phyloP scores from a whole-genome alignment of 1,140 invertebrate genomes.

The Drosophila tsacasi region DNA sequence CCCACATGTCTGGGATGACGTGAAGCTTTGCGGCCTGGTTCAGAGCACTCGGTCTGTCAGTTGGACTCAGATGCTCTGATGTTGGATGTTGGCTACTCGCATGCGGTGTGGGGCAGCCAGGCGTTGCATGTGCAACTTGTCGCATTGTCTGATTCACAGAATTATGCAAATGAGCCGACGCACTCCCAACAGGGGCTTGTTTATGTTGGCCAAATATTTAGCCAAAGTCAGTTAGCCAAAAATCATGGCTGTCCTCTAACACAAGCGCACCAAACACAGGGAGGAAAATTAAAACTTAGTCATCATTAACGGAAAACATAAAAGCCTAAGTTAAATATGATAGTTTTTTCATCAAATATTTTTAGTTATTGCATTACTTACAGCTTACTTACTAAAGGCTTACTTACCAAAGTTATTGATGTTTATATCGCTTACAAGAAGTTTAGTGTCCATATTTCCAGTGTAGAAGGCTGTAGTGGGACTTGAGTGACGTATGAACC shows the following conservation, averaged over 20 bases:
- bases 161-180: constrained; percentile 75
- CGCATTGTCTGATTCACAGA: constrained; percentile 77
- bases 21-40: constrained; percentile 39
- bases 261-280: constrained; percentile 4
- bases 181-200: constrained; percentile 23
- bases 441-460: too few relatives aligned
- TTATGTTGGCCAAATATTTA: constrained; percentile 46
- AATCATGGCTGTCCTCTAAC: constrained; percentile 16
- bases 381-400: neutral
- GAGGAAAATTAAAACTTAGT: neutral
- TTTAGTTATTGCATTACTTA: neutral
- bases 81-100: constrained; percentile 5
- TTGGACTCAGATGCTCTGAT: constrained; percentile 37
- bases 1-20: constrained; percentile 46
- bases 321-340: neutral
- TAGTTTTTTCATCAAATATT: too few relatives aligned
- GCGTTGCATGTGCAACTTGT: constrained; percentile 76
- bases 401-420: neutral
- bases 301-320: neutral
- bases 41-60: constrained; percentile 22
- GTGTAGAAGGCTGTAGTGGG: constrained; percentile 1
- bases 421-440: neutral
- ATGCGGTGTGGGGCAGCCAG: constrained; percentile 47
- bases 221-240: constrained; percentile 28
- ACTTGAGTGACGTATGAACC: constrained; percentile 37